A percentile compares a stretch with the other conserved stretches of the same genome.
These are phyloP conservation scores for Myodes glareolus DNA, from an alignment of 2,113 vertebrate genomes.

Conservation along the genomic window DNA sequence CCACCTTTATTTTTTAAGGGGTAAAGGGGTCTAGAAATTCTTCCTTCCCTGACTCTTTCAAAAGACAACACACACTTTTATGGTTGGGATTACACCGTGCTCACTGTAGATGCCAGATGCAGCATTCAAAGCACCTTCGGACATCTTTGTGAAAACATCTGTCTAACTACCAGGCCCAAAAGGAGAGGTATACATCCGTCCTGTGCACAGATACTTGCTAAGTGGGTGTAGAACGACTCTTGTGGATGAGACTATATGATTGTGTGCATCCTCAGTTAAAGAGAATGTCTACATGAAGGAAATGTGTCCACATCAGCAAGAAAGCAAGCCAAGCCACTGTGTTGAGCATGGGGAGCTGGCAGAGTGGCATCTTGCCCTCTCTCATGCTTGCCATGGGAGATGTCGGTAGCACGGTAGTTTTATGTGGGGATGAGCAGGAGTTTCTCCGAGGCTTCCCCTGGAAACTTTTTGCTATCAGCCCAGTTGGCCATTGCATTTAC, in stretches of 20 bases:
- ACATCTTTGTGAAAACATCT: not conserved
- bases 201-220: not conserved
- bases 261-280: not conserved
- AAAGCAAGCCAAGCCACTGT: not conserved
- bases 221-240: not conserved
- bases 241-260: not conserved
- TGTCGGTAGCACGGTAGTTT: not conserved
- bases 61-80: not conserved
- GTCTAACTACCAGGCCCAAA: not conserved
- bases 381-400: not conserved
- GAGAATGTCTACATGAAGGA: not conserved
- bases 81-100: not conserved
- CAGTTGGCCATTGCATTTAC: constrained; percentile 77
- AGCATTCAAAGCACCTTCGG: not conserved
- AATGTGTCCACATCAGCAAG: not conserved
- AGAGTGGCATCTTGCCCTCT: not conserved
- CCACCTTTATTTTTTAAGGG: not conserved
- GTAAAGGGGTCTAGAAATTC: not conserved
- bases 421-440: not conserved
- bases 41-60: not conserved
- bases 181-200: not conserved
- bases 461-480: constrained; percentile 56
- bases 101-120: not conserved
- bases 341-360: not conserved
- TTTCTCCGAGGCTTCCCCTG: constrained; percentile 58